Percentiles rank a stretch among this genome's conserved stretches.
Conservation (phyloP, 1,140 invertebrate genomes). For the Lordiphosa stackelbergi region DNA sequence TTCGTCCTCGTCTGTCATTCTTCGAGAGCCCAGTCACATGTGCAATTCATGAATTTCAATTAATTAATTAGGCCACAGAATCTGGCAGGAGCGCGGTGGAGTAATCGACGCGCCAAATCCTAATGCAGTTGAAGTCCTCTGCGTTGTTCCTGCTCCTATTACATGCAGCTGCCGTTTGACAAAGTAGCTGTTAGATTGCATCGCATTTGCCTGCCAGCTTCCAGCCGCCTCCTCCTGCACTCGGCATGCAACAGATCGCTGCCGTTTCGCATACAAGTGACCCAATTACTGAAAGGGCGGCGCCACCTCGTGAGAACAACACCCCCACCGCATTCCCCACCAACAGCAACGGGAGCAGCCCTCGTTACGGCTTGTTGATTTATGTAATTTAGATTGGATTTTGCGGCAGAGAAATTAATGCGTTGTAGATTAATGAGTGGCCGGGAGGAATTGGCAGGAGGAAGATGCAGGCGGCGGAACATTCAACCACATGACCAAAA, state of each 20-base stretch:
- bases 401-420: conserved; percentile 72
- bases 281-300: conserved; percentile 51
- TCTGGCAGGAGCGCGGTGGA: conserved; percentile 23
- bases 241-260: conserved; percentile 71
- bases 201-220: conserved; percentile 45
- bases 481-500: conserved; percentile 40
- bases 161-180: conserved; percentile 61
- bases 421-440: conserved; percentile 70
- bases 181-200: conserved; percentile 73
- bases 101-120: conserved; percentile 60
- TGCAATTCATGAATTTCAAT: conserved; percentile 75
- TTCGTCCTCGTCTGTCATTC: conserved; percentile 27
- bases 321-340: background rate
- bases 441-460: conserved; percentile 34
- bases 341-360: conserved; percentile 13
- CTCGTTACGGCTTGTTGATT: conserved; percentile 72
- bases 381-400: conserved; percentile 75
- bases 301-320: no score
- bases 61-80: conserved; percentile 72
- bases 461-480: conserved; percentile 13
- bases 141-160: conserved; percentile 29
- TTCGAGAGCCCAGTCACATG: conserved; percentile 55
- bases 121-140: conserved; percentile 46
- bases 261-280: conserved; percentile 73
- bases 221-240: conserved; percentile 14